phyloP scores from a whole-genome alignment of 1,140 invertebrate genomes.

The Heliconius hermathena region DNA sequence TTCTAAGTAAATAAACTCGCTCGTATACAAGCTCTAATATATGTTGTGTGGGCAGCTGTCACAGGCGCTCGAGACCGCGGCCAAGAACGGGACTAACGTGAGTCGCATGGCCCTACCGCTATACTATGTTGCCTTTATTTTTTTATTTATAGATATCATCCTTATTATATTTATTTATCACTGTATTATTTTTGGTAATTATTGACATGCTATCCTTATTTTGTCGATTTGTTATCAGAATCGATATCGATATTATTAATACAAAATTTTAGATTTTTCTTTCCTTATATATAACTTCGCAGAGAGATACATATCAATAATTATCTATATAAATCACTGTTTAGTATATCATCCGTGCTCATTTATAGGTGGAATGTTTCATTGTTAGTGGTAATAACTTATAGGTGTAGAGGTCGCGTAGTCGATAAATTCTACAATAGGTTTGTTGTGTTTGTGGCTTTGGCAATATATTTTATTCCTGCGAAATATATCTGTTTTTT shows the following conservation, averaged over 20 bases:
- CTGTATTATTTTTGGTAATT: not conserved
- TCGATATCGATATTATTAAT: not conserved
- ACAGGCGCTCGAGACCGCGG: slow-evolving; percentile 73
- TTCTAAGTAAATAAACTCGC: slow-evolving; percentile 28
- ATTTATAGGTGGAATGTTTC: slow-evolving; percentile 1
- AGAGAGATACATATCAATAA: not conserved
- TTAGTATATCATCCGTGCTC: not conserved
- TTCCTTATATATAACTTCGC: not conserved
- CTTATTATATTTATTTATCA: slow-evolving; percentile 6
- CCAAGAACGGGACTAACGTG: slow-evolving; percentile 76
- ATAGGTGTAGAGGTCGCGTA: not conserved
- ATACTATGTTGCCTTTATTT: slow-evolving; percentile 49
- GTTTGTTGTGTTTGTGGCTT: slow-evolving; percentile 2
- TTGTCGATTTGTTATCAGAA: not conserved
- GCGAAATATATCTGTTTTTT: slow-evolving; percentile 1
- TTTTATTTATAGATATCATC: slow-evolving; percentile 4
- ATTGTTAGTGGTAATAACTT: not conserved
- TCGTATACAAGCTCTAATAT: slow-evolving; percentile 52
- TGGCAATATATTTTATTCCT: slow-evolving; percentile 5
- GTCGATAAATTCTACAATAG: not conserved
- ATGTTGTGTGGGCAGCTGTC: slow-evolving; percentile 76
- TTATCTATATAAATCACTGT: not conserved
- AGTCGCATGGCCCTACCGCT: slow-evolving; percentile 66
- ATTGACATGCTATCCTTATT: not conserved
- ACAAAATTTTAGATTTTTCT: not conserved